Conservation (phyloP, 2,888 invertebrate genomes). For the Gortyna flavago region DNA sequence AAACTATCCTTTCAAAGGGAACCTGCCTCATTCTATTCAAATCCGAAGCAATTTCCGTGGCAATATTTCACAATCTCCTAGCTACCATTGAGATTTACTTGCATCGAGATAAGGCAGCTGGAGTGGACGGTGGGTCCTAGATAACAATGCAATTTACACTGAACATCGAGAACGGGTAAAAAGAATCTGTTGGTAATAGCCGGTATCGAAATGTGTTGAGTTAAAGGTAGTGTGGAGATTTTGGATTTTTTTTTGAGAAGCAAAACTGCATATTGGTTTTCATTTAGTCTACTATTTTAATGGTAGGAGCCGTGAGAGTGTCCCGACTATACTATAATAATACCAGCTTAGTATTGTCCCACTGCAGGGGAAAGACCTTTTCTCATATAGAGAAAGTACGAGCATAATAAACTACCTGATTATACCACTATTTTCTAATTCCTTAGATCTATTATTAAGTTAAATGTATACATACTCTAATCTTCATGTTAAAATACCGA, state of each 20-base stretch:
- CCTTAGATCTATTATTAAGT: no score
- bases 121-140: conserved; percentile 71
- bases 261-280: not conserved
- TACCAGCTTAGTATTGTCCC: no score
- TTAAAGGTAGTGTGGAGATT: not conserved
- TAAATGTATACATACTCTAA: no score
- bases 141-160: conserved; percentile 86
- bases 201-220: conserved; percentile 26
- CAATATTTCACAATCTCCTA: conserved; percentile 78
- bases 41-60: conserved; percentile 74
- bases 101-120: conserved; percentile 80
- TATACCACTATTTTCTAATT: no score
- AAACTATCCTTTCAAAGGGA: conserved; percentile 66
- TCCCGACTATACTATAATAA: no score
- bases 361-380: no score
- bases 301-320: no score
- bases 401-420: no score
- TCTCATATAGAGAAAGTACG: no score
- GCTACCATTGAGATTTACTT: conserved; percentile 77
- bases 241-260: not conserved
- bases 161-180: conserved; percentile 67
- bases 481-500: no score
- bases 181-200: conserved; percentile 56
- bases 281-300: no score
- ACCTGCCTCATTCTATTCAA: conserved; percentile 68